Conservation (phyloP, 1,140 invertebrate genomes). For the Achatina immaculata region DNA sequence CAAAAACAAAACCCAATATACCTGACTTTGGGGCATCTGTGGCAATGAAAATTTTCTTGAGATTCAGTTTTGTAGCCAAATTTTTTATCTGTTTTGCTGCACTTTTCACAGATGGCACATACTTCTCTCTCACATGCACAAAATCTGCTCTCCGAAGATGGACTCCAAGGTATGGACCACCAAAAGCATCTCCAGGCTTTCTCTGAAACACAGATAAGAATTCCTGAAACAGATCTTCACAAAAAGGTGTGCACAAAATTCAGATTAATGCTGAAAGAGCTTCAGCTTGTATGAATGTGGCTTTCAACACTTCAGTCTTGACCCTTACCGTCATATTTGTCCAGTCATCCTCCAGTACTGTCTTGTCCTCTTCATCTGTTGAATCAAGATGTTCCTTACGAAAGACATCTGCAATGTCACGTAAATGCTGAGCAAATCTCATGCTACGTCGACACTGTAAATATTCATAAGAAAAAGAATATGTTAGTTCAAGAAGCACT, state of each 20-base stretch:
- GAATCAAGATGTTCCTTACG: conserved; percentile 80
- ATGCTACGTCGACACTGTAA: conserved; percentile 81
- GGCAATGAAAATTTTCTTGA: conserved; percentile 83
- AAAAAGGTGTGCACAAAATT: too few species aligned
- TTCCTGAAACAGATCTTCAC: background rate
- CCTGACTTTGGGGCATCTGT: conserved; percentile 79
- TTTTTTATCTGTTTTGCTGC: conserved; percentile 81
- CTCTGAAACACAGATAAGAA: conserved; percentile 43
- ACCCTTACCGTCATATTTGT: conserved; percentile 76
- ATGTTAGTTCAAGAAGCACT: background rate
- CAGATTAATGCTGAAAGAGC: too few species aligned
- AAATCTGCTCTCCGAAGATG: conserved; percentile 91
- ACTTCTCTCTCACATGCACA: conserved; percentile 76
- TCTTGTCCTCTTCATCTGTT: conserved; percentile 77
- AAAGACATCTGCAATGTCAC: conserved; percentile 81
- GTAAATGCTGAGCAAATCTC: conserved; percentile 83
- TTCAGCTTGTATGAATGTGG: too few species aligned
- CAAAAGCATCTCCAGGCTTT: conserved; percentile 72
- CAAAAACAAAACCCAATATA: conserved; percentile 36
- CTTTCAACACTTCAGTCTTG: too few species aligned
- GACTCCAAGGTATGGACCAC: conserved; percentile 83
- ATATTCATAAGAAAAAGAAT: background rate
- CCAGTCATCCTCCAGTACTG: conserved; percentile 76
- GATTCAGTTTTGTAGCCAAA: conserved; percentile 74
- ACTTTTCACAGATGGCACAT: conserved; percentile 80